These are phyloP conservation scores for Lacerta agilis DNA, from an alignment of 2,797 vertebrate genomes.

Conservation along the genomic window DNA sequence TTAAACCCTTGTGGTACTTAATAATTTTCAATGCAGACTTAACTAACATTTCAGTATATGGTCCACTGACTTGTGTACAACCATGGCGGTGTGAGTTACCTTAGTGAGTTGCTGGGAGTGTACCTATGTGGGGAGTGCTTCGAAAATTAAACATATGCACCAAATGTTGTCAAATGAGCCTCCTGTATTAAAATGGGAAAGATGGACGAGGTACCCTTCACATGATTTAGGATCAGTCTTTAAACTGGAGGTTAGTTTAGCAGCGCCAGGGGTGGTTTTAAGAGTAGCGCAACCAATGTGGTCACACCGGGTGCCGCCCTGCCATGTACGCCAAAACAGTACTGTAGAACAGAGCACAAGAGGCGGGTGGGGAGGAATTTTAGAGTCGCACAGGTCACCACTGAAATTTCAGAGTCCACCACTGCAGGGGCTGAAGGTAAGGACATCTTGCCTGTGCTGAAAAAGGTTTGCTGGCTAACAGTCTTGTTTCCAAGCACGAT, in stretches of 20 bases:
- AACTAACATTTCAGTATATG: neutral
- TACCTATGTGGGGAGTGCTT: neutral
- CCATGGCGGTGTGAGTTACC: neutral
- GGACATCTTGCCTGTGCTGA: neutral
- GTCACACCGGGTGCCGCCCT: too few relatives aligned
- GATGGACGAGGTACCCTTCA: too few relatives aligned
- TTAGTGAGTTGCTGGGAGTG: constrained; percentile 3
- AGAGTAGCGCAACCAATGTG: too few relatives aligned
- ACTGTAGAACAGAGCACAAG: too few relatives aligned
- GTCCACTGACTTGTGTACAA: too few relatives aligned
- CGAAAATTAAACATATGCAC: neutral
- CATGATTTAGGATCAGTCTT: neutral
- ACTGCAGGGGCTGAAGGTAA: neutral
- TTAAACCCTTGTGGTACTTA: constrained; percentile 11
- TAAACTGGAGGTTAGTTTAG: neutral
- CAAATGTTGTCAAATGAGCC: too few relatives aligned
- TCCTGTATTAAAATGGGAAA: neutral
- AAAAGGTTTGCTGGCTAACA: neutral
- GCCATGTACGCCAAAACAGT: fast-evolving
- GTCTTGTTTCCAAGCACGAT: neutral
- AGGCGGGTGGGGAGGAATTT: too few relatives aligned
- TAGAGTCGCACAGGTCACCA: too few relatives aligned
- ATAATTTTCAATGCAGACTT: neutral
- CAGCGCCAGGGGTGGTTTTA: too few relatives aligned
- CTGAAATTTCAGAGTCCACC: too few relatives aligned